Evolutionary conservation across 2,888 invertebrate genomes (phyloP).

Genomic region (Caenorhabditis macrosperma): DNA sequence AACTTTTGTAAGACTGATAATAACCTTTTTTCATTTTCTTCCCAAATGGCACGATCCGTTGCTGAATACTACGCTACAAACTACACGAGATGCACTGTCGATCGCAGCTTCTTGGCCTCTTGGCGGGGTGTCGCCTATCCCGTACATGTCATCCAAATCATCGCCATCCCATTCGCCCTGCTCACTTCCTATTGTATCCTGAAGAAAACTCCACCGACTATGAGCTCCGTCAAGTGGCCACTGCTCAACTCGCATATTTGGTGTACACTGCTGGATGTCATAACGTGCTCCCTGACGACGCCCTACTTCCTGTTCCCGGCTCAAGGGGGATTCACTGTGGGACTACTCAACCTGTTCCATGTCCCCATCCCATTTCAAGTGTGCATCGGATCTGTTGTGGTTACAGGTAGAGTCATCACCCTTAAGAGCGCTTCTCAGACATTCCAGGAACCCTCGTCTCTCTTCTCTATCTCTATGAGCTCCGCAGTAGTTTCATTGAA

Average conservation of each 20-base stretch:
- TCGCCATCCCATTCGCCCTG: neutral
- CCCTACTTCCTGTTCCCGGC: neutral
- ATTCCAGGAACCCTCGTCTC: no score
- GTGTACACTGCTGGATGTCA: neutral
- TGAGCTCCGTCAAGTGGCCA: conserved; percentile 1
- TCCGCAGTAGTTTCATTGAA: neutral
- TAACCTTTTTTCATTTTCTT: no score
- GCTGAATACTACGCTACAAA: neutral
- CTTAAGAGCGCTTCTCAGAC: no score
- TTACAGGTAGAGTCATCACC: neutral
- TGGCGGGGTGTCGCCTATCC: conserved; percentile 8
- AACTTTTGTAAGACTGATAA: no score
- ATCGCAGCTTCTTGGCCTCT: neutral
- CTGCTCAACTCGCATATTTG: neutral
- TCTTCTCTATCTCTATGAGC: neutral
- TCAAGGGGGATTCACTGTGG: neutral
- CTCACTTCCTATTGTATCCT: neutral
- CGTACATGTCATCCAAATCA: neutral
- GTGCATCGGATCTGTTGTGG: neutral
- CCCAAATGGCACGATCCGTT: neutral
- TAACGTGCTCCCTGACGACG: neutral
- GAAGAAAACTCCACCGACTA: neutral
- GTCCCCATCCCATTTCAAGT: neutral
- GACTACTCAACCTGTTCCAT: neutral
- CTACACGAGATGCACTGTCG: neutral